Percentiles rank a stretch among this genome's conserved stretches.
These are phyloP conservation scores for Mimachlamys varia DNA, from an alignment of 2,888 invertebrate genomes.

Conservation along the genomic window DNA sequence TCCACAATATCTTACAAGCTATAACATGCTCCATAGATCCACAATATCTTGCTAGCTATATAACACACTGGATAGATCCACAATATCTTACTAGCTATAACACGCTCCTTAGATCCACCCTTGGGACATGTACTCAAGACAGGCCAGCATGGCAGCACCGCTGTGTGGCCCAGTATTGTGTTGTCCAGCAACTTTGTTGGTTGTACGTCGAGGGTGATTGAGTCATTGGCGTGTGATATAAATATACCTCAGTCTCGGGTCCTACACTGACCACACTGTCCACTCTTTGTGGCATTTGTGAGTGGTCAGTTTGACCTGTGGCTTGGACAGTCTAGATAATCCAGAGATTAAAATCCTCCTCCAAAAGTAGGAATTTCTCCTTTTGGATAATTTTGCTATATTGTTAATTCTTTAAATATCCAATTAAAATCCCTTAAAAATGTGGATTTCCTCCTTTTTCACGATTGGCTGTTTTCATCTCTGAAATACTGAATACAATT, in stretches of 20 bases:
- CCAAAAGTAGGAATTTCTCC: no score
- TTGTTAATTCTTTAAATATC: no score
- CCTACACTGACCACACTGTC: not conserved
- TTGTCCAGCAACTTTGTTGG: conserved; percentile 61
- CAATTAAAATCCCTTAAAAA: no score
- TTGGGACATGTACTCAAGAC: conserved; percentile 46
- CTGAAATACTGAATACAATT: not conserved
- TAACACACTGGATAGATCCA: no score
- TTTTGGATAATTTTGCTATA: no score
- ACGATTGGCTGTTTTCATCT: no score
- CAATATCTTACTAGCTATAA: not conserved
- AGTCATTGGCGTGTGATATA: conserved; percentile 71
- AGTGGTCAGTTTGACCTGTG: conserved; percentile 1
- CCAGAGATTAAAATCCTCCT: no score
- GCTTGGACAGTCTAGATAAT: not conserved
- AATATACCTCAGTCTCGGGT: conserved; percentile 59
- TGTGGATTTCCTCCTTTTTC: no score
- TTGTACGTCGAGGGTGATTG: conserved; percentile 67
- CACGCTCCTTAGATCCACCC: conserved; percentile 64
- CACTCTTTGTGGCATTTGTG: not conserved
- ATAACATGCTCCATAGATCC: no score
- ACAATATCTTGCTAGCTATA: no score
- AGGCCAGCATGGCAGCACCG: not conserved
- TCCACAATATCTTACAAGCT: no score
- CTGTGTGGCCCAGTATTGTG: not conserved